These are phyloP conservation scores for Morone saxatilis DNA, from an alignment of 2,113 vertebrate genomes.

Conservation along the genomic window DNA sequence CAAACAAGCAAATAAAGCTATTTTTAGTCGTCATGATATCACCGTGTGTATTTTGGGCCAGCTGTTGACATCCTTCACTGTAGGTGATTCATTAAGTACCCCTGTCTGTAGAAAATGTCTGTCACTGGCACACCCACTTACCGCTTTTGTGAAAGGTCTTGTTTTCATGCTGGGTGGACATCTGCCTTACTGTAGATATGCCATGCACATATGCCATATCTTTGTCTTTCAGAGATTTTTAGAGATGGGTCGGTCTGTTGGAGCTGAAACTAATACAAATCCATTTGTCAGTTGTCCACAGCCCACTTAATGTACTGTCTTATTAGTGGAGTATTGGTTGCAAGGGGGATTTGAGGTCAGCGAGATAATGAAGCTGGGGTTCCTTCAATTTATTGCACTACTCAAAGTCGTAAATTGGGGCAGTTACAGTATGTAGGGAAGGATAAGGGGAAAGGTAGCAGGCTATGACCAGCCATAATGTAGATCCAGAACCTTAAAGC, in stretches of 20 bases:
- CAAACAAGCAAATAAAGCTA: neutral
- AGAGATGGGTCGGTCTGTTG: neutral
- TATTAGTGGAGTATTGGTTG: slow-evolving; percentile 19
- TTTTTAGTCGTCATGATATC: slow-evolving; percentile 5
- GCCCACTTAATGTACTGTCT: slow-evolving; percentile 9
- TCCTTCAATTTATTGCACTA: neutral
- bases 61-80: slow-evolving; percentile 33
- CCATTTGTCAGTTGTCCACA: slow-evolving; percentile 21
- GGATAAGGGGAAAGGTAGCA: neutral
- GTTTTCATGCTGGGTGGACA: slow-evolving; percentile 73
- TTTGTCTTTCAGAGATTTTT: slow-evolving; percentile 43
- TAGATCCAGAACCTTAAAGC: neutral
- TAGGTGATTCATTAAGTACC: slow-evolving; percentile 64
- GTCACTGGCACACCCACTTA: slow-evolving; percentile 61
- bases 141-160: slow-evolving; percentile 55
- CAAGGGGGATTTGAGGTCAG: neutral
- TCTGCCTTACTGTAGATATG: slow-evolving; percentile 66
- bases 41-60: slow-evolving; percentile 29
- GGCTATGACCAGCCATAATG: neutral
- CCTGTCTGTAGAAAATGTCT: slow-evolving; percentile 56
- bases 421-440: slow-evolving; percentile 9
- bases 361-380: slow-evolving; percentile 15
- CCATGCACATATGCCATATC: slow-evolving; percentile 59
- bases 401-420: slow-evolving; percentile 19
- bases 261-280: slow-evolving; percentile 28